phyloP scores from a whole-genome alignment of 2,888 invertebrate genomes.

The Scrobipalpa atriplicella region DNA sequence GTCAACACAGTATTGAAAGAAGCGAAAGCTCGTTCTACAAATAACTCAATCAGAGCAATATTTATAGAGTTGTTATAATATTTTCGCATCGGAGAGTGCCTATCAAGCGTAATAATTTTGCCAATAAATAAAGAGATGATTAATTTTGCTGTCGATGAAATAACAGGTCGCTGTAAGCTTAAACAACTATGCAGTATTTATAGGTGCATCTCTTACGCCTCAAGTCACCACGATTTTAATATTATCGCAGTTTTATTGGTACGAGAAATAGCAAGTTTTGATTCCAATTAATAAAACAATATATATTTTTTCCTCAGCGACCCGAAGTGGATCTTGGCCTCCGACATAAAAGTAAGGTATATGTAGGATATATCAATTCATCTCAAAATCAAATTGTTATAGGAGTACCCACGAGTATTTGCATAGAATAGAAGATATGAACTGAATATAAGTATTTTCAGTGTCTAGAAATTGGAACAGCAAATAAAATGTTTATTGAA shows the following conservation, averaged over 20 bases:
- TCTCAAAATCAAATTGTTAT: no score
- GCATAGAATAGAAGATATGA: no score
- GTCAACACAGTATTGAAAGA: conserved; percentile 7
- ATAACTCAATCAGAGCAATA: conserved; percentile 21
- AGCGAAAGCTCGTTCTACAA: neutral
- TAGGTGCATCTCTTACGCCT: neutral
- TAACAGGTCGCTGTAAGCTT: conserved; percentile 36
- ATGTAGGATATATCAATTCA: no score
- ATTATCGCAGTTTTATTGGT: no score
- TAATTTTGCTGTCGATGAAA: conserved; percentile 50
- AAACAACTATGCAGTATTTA: neutral
- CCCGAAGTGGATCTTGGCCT: no score
- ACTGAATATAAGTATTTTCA: neutral
- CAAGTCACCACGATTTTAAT: no score
- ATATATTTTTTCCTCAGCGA: no score
- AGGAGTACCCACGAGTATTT: no score
- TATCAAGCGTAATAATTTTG: conserved; percentile 32
- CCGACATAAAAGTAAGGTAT: no score
- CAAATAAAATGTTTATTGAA: conserved; percentile 20
- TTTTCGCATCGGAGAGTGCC: conserved; percentile 23
- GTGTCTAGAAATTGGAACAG: conserved; percentile 9
- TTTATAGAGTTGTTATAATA: conserved; percentile 9
- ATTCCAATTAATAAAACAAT: no score
- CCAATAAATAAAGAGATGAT: conserved; percentile 30
- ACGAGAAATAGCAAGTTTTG: no score